Evolutionary conservation across 1,140 invertebrate species (phyloP).

Genomic region (Phymorhynchus buccinoides): DNA sequence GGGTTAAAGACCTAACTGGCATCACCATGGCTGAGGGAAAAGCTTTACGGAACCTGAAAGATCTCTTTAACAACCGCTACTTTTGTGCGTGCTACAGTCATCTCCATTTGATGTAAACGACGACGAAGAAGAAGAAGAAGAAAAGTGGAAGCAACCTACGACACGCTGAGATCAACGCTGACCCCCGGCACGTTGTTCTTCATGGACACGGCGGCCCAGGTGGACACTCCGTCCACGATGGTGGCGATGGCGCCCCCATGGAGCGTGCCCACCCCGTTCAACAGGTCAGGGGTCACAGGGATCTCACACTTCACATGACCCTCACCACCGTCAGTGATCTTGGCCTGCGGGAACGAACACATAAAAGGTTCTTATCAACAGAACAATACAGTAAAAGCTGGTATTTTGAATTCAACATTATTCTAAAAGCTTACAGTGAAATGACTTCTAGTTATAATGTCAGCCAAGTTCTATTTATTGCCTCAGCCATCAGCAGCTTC

Average conservation of each 20-base stretch:
- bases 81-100: neutral
- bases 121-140: neutral
- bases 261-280: slow-evolving; percentile 83
- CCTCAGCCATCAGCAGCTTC: too few relatives aligned
- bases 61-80: too few relatives aligned
- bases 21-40: too few relatives aligned
- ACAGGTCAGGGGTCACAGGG: slow-evolving; percentile 83
- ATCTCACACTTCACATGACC: slow-evolving; percentile 78
- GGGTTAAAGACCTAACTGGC: neutral
- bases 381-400: too few relatives aligned
- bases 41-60: too few relatives aligned
- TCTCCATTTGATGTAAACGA: neutral
- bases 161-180: slow-evolving; percentile 83
- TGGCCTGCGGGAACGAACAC: too few relatives aligned
- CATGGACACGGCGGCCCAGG: slow-evolving; percentile 82
- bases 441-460: too few relatives aligned
- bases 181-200: slow-evolving; percentile 79
- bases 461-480: too few relatives aligned
- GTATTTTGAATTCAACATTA: too few relatives aligned
- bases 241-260: slow-evolving; percentile 90
- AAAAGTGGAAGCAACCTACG: slow-evolving; percentile 74
- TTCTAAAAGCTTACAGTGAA: too few relatives aligned
- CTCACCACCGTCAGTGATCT: slow-evolving; percentile 56
- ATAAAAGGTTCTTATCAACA: too few relatives aligned
- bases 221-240: slow-evolving; percentile 87